Evolutionary conservation across 1,140 invertebrate genomes (phyloP).

Genomic region (Zophobas atratus): DNA sequence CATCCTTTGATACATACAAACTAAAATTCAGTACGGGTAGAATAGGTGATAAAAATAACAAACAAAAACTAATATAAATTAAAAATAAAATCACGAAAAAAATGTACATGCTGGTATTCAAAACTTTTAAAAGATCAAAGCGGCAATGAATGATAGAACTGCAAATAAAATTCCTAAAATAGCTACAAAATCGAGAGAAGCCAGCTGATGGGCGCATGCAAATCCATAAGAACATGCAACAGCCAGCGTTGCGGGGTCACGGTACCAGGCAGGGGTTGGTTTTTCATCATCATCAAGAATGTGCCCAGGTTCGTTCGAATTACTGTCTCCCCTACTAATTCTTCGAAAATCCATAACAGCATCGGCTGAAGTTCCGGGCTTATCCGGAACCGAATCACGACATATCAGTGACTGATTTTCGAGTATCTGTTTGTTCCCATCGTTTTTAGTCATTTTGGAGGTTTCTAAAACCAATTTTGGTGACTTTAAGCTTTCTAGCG

Average conservation of each 20-base stretch:
- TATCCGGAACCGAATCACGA: conserved; percentile 12
- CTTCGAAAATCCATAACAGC: conserved; percentile 13
- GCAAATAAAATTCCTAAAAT: conserved; percentile 79
- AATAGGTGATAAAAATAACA: conserved; percentile 15
- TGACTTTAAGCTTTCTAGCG: conserved; percentile 62
- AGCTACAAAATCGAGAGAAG: conserved; percentile 77
- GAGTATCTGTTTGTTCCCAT: conserved; percentile 28
- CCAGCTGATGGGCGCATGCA: conserved; percentile 76
- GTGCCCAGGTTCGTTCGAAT: conserved; percentile 29
- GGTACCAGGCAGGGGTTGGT: conserved; percentile 69
- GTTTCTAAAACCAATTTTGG: conserved; percentile 63
- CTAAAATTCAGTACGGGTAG: conserved; percentile 9
- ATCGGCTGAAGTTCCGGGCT: conserved; percentile 11
- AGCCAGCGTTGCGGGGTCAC: conserved; percentile 72
- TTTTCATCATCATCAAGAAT: conserved; percentile 51
- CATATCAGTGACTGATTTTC: conserved; percentile 40
- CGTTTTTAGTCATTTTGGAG: conserved; percentile 43
- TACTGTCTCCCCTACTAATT: conserved; percentile 1
- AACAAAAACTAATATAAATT: conserved; percentile 15
- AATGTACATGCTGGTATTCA: conserved; percentile 24
- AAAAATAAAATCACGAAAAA: conserved; percentile 38
- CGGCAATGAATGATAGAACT: conserved; percentile 78
- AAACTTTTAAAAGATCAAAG: conserved; percentile 66
- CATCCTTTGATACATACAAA: no score
- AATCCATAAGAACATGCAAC: conserved; percentile 77